Conservation (phyloP, 2,888 invertebrate species). For the Calephelis perditalis region DNA sequence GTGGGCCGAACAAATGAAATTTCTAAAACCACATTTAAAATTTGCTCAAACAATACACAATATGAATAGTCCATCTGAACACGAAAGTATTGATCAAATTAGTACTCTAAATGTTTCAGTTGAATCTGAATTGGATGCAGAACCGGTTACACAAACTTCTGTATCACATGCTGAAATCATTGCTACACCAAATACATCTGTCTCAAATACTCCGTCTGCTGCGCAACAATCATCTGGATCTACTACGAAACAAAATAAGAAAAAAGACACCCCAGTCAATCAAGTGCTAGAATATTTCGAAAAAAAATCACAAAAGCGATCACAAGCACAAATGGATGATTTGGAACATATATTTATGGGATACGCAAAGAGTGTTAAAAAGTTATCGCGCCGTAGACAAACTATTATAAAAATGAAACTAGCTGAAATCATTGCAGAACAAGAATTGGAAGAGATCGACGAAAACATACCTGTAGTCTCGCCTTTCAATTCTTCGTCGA, state of each 20-base stretch:
- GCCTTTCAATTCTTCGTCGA: slow-evolving; percentile 15
- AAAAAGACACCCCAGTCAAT: slow-evolving; percentile 1
- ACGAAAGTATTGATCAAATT: no score
- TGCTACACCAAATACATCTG: neutral
- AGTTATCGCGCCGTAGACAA: slow-evolving; percentile 13
- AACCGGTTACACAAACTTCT: no score
- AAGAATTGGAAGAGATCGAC: slow-evolving; percentile 15
- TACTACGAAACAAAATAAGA: neutral
- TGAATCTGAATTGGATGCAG: no score
- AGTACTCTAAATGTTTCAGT: no score
- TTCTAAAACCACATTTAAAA: no score
- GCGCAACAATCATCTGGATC: neutral
- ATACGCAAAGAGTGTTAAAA: slow-evolving; percentile 17
- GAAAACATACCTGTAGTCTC: slow-evolving; percentile 13
- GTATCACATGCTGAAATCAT: no score
- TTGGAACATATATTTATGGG: slow-evolving; percentile 6
- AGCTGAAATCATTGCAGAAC: slow-evolving; percentile 16
- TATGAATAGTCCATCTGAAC: no score
- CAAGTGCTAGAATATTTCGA: neutral
- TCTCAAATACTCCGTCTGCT: neutral
- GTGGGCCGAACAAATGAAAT: no score
- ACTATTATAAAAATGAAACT: slow-evolving; percentile 18
- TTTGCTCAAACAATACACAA: no score
- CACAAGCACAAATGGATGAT: neutral
- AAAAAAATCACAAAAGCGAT: neutral